Percentiles rank a stretch among this genome's conserved stretches.
phyloP scores from a whole-genome alignment of 1,140 invertebrate species.

The Pachypeltis micranthus region DNA sequence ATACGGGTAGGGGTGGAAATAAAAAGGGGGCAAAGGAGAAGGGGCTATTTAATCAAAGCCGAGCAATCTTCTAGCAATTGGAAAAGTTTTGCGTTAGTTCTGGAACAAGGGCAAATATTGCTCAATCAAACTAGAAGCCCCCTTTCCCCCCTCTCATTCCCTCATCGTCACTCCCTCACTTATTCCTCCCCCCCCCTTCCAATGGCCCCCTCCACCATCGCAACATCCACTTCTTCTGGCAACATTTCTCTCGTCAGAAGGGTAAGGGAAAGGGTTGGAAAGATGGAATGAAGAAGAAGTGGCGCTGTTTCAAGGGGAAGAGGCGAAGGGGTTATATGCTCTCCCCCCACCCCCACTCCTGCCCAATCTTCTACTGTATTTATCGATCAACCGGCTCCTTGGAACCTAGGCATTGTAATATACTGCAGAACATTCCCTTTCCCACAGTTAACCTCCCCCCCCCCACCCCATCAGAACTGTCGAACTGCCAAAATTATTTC shows the following conservation, averaged over 20 bases:
- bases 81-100: conserved; percentile 17
- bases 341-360: too few relatives aligned
- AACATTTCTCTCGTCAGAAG: too few relatives aligned
- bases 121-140: conserved; percentile 16
- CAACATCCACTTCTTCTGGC: background rate
- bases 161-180: too few relatives aligned
- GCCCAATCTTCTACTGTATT: conserved; percentile 12
- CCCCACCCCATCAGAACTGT: too few relatives aligned
- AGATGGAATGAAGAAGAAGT: background rate
- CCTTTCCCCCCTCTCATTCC: too few relatives aligned
- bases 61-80: conserved; percentile 15
- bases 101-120: conserved; percentile 17
- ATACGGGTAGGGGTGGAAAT: background rate
- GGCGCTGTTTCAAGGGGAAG: background rate
- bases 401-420: conserved; percentile 9
- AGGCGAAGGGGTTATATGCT: conserved; percentile 4
- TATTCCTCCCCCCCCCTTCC: too few relatives aligned
- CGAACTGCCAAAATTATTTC: too few relatives aligned
- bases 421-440: conserved; percentile 6
- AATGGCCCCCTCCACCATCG: background rate
- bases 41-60: conserved; percentile 14
- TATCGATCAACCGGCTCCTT: background rate
- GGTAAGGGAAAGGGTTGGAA: too few relatives aligned
- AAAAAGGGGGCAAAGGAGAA: background rate
- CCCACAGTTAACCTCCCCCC: too few relatives aligned